Percentiles rank a stretch among this genome's conserved stretches.
phyloP scores from a whole-genome alignment of 2,888 invertebrate genomes.

The Latrodectus hesperus region DNA sequence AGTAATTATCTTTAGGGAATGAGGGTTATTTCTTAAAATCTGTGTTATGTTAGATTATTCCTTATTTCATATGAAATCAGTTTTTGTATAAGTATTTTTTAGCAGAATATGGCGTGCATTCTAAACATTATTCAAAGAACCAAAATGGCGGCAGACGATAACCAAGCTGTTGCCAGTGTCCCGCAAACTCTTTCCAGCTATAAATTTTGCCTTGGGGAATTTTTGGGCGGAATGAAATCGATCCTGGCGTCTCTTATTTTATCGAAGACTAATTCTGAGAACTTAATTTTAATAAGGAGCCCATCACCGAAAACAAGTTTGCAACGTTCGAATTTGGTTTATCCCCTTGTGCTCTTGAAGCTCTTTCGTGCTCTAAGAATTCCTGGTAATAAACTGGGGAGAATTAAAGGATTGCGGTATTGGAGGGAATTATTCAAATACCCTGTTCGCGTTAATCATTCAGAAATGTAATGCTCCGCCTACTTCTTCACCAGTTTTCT shows the following conservation, averaged over 20 bases:
- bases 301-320: conserved; percentile 42
- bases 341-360: conserved; percentile 15
- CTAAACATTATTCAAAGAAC: not conserved
- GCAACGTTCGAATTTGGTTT: conserved; percentile 25
- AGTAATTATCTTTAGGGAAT: too few species aligned
- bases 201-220: conserved; percentile 53
- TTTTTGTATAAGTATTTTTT: too few species aligned
- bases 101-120: too few species aligned
- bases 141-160: conserved; percentile 31
- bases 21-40: too few species aligned
- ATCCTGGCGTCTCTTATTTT: conserved; percentile 49
- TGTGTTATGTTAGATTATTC: too few species aligned
- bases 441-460: conserved; percentile 39
- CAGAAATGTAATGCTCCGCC: not conserved
- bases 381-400: conserved; percentile 38
- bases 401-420: conserved; percentile 10
- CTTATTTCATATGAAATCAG: too few species aligned
- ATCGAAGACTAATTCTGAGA: conserved; percentile 57
- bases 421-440: conserved; percentile 33
- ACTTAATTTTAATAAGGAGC: conserved; percentile 60
- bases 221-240: conserved; percentile 38
- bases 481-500: not conserved
- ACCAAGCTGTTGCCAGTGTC: conserved; percentile 24
- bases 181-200: not conserved
- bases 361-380: conserved; percentile 5